Evolutionary conservation across 2,888 invertebrate genomes (phyloP).

Genomic region (Brachynemurus nebulosus): DNA sequence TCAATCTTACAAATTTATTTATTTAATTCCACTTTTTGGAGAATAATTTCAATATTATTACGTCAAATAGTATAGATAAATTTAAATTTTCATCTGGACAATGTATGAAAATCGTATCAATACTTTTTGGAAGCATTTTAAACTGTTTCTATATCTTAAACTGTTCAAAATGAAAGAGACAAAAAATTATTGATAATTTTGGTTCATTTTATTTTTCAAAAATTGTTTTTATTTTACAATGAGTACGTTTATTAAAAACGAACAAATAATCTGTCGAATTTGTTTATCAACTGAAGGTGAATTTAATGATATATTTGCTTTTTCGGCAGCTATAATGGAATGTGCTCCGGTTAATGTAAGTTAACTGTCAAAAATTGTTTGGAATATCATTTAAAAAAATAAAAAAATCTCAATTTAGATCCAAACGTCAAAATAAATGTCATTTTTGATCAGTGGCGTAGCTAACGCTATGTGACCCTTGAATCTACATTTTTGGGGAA

Average conservation of each 20-base stretch:
- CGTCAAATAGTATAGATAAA: not conserved
- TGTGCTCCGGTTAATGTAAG: conserved; percentile 3
- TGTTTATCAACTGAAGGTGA: conserved; percentile 9
- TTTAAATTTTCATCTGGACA: not conserved
- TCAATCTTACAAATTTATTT: not conserved
- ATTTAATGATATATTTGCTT: conserved; percentile 2
- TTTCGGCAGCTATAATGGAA: conserved; percentile 3
- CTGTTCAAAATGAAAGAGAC: too few relatives aligned
- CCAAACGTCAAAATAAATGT: too few relatives aligned
- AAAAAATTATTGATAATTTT: too few relatives aligned
- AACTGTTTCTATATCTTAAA: not conserved
- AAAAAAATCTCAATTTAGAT: too few relatives aligned
- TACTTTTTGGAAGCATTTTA: not conserved
- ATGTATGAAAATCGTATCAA: not conserved
- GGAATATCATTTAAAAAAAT: too few relatives aligned
- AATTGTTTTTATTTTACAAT: not conserved
- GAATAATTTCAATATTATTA: not conserved
- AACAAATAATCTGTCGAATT: conserved; percentile 7
- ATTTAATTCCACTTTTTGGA: not conserved
- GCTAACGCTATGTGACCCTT: too few relatives aligned
- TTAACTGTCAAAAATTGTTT: too few relatives aligned
- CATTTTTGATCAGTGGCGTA: too few relatives aligned
- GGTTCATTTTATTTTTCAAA: not conserved
- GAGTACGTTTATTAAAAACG: not conserved
- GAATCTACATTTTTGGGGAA: too few relatives aligned